A percentile compares a stretch with the other conserved stretches of the same genome.
phyloP scores from a whole-genome alignment of 2,797 vertebrate genomes.

The Anolis apletophallus region DNA sequence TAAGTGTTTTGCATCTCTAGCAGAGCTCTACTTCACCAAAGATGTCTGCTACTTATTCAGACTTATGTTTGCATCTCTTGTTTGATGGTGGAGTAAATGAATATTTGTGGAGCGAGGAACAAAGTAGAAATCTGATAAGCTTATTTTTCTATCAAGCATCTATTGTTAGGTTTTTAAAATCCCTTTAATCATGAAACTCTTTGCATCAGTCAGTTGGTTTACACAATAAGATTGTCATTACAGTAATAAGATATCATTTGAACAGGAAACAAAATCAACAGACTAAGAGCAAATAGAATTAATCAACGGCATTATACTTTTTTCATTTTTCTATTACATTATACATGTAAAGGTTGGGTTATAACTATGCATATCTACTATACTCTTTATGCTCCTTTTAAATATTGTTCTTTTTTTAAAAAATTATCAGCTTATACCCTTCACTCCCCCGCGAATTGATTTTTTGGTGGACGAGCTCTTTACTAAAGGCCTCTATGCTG shows the following conservation, averaged over 20 bases:
- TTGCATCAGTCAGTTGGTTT: not conserved
- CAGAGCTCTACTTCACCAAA: not conserved
- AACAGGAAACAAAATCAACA: too few species aligned
- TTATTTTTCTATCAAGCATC: not conserved
- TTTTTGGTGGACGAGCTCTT: conserved; percentile 69
- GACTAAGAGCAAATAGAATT: not conserved
- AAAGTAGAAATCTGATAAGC: not conserved
- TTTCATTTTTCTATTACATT: not conserved
- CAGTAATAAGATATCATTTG: not conserved
- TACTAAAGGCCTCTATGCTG: conserved; percentile 75
- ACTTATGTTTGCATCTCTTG: not conserved
- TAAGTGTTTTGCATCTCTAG: not conserved
- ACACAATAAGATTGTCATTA: not conserved
- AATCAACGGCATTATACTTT: not conserved
- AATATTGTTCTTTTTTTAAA: conserved; percentile 13
- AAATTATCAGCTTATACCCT: conserved; percentile 85
- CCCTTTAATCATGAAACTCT: not conserved
- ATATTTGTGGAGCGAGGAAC: not conserved
- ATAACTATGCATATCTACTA: not conserved
- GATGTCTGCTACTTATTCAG: not conserved
- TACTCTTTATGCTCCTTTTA: not conserved
- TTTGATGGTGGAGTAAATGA: not conserved
- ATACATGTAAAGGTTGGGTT: not conserved
- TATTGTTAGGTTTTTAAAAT: not conserved
- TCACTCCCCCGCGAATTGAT: conserved; percentile 71